These are phyloP conservation scores for Drosophila buzzatii DNA, from an alignment of 2,888 invertebrate species.

Conservation along the genomic window DNA sequence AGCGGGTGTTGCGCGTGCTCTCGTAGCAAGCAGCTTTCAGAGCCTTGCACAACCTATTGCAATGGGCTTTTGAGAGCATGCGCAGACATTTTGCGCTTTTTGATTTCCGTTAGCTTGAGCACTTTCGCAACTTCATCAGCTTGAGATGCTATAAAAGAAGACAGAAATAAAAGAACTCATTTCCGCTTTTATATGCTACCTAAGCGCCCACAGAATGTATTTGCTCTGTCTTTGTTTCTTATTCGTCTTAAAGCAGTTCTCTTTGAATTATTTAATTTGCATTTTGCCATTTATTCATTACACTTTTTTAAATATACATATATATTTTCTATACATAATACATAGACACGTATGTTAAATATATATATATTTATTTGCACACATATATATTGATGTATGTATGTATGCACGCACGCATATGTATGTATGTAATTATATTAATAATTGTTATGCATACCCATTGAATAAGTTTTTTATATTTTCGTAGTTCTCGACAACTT, in stretches of 20 bases:
- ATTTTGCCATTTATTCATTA: conserved; percentile 43
- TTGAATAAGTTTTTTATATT: conserved; percentile 13
- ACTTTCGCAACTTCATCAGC: background rate
- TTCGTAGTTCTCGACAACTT: conserved; percentile 2
- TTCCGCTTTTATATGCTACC: background rate
- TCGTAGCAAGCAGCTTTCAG: conserved; percentile 3
- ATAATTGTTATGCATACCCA: conserved; percentile 40
- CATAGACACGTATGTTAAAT: conserved; percentile 11
- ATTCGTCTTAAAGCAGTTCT: conserved; percentile 1
- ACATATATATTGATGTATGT: conserved; percentile 27
- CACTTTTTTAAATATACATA: conserved; percentile 25
- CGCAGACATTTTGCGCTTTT: background rate
- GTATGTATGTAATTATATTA: conserved; percentile 30
- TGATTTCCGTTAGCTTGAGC: background rate
- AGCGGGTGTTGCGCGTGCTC: background rate
- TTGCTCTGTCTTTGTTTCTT: conserved; percentile 3
- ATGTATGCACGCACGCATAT: conserved; percentile 12
- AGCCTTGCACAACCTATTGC: background rate
- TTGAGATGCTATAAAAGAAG: background rate
- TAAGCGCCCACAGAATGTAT: conserved; percentile 1
- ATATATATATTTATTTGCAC: conserved; percentile 33
- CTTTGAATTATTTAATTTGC: background rate
- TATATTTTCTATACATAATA: conserved; percentile 18
- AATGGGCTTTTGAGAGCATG: conserved; percentile 2
- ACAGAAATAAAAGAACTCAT: background rate